These are phyloP conservation scores for Calameuta idolon DNA, from an alignment of 2,888 invertebrate species.

Conservation along the genomic window DNA sequence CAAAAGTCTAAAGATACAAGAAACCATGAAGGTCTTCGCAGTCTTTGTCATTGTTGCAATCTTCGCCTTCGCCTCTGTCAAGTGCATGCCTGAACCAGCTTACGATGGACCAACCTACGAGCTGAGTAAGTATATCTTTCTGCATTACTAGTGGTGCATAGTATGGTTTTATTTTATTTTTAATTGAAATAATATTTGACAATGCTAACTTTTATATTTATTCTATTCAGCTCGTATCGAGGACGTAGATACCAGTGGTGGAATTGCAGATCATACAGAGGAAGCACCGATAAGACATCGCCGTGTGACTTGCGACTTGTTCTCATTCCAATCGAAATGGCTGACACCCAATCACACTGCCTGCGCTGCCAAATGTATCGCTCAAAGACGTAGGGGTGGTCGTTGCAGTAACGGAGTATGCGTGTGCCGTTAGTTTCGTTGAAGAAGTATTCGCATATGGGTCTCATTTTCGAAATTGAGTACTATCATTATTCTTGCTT, in stretches of 20 bases:
- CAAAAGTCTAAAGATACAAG: background rate
- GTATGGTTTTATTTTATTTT: no score
- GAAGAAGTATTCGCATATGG: no score
- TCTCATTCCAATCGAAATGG: slow-evolving; percentile 38
- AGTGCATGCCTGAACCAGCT: slow-evolving; percentile 19
- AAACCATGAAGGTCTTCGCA: slow-evolving; percentile 28
- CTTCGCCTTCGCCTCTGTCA: slow-evolving; percentile 18
- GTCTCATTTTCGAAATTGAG: background rate
- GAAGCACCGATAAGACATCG: slow-evolving; percentile 19
- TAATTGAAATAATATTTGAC: no score
- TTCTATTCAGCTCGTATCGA: slow-evolving; percentile 13
- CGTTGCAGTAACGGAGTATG: slow-evolving; percentile 36
- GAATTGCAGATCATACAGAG: slow-evolving; percentile 7
- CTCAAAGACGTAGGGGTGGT: slow-evolving; percentile 39
- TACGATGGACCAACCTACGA: slow-evolving; percentile 22
- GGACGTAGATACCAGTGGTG: slow-evolving; percentile 20
- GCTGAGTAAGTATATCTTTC: slow-evolving; percentile 19
- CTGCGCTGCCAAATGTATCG: slow-evolving; percentile 39
- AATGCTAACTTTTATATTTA: no score
- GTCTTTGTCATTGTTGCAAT: slow-evolving; percentile 19
- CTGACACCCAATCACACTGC: slow-evolving; percentile 36
- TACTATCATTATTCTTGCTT: background rate
- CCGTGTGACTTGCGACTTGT: slow-evolving; percentile 41
- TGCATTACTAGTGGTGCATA: background rate
- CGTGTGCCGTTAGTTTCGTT: slow-evolving; percentile 29